phyloP scores from a whole-genome alignment of 2,888 invertebrate genomes.

The Scrobipalpa atriplicella region DNA sequence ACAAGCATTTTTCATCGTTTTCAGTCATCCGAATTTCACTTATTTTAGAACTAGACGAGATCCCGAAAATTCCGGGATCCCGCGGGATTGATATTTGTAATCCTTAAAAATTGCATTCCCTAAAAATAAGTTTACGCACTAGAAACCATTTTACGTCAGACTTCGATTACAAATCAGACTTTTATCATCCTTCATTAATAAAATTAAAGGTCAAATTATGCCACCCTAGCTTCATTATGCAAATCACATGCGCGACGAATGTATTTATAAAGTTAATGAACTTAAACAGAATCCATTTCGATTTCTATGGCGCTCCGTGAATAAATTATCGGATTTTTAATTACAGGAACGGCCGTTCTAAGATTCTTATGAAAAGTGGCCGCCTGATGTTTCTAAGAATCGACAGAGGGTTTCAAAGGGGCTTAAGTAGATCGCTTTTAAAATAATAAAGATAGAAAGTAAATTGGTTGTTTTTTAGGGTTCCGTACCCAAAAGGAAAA shows the following conservation, averaged over 20 bases:
- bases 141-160: not conserved
- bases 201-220: conserved; percentile 17
- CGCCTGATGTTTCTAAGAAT: not conserved
- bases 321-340: not conserved
- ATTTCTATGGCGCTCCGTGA: conserved; percentile 5
- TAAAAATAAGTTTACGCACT: not conserved
- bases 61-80: too few species aligned
- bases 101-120: too few species aligned
- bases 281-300: conserved; percentile 11
- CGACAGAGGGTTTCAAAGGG: not conserved
- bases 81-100: too few species aligned
- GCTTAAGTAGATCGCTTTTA: not conserved
- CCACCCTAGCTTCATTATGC: conserved; percentile 9
- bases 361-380: not conserved
- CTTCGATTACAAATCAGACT: conserved; percentile 15
- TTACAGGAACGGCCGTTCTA: not conserved
- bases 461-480: not conserved
- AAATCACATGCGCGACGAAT: conserved; percentile 13
- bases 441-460: not conserved
- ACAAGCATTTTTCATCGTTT: too few species aligned
- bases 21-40: too few species aligned
- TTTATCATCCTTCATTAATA: conserved; percentile 4
- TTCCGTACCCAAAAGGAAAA: too few species aligned
- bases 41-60: too few species aligned
- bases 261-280: conserved; percentile 13